Conservation (phyloP, 2,888 invertebrate genomes). For the Odontomyia ornata region DNA sequence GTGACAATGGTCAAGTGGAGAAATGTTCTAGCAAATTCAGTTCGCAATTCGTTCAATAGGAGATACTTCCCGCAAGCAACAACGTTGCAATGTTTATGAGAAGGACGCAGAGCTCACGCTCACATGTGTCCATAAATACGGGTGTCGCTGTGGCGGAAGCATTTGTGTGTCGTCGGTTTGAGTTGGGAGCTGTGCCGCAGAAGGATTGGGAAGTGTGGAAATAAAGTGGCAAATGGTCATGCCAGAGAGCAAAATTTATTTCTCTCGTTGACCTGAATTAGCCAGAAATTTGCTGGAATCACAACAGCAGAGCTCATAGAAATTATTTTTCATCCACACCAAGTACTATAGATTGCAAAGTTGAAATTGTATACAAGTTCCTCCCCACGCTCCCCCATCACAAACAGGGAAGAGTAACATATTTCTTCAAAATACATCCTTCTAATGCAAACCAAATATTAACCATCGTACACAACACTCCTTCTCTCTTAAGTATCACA, state of each 20-base stretch:
- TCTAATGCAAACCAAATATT: no score
- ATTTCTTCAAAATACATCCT: no score
- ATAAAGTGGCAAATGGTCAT: not conserved
- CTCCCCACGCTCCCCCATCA: no score
- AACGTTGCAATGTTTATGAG: not conserved
- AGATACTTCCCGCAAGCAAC: not conserved
- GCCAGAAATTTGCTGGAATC: not conserved
- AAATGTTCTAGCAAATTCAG: slow-evolving; percentile 30
- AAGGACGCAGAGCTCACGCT: not conserved
- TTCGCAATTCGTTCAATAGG: slow-evolving; percentile 16
- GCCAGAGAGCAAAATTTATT: not conserved
- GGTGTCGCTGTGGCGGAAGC: not conserved
- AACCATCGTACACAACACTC: no score
- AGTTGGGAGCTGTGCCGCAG: not conserved
- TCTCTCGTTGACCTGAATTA: not conserved
- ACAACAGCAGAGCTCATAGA: no score
- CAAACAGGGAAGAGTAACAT: no score
- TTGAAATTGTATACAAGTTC: no score
- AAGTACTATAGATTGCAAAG: no score
- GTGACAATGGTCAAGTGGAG: slow-evolving; percentile 43
- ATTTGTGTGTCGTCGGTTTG: not conserved
- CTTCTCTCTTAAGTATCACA: no score
- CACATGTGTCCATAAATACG: no score
- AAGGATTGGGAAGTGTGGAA: not conserved
- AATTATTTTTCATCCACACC: no score